Conservation (phyloP, 2,113 vertebrate species). For the Sula dactylatra region DNA sequence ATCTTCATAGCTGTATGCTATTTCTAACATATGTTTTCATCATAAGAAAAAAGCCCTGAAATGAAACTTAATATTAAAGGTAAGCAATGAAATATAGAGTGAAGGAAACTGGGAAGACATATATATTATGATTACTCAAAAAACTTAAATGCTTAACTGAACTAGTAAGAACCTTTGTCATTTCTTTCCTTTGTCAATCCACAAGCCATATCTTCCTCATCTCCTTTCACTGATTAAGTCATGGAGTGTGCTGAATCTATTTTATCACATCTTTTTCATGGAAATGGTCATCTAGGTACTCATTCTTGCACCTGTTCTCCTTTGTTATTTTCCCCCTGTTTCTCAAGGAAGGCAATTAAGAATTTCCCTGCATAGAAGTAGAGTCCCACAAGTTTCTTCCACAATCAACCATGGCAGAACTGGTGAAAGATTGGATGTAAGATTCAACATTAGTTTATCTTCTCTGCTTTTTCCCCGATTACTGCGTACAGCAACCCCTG, state of each 20-base stretch:
- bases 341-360: neutral
- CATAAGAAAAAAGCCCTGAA: neutral
- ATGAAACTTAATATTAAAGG: neutral
- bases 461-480: neutral
- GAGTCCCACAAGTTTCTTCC: neutral
- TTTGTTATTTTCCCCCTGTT: neutral
- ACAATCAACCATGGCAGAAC: neutral
- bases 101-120: neutral
- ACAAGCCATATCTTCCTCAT: neutral
- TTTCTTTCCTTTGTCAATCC: neutral
- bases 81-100: neutral
- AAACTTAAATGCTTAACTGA: neutral
- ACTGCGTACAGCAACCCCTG: neutral
- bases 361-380: neutral
- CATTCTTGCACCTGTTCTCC: neutral
- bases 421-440: neutral
- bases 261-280: neutral
- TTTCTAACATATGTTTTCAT: neutral
- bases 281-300: neutral
- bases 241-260: neutral
- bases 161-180: neutral
- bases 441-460: neutral
- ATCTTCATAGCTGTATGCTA: neutral
- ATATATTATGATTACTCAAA: neutral
- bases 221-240: neutral